Base-by-base conservation (phyloP, 2,888 invertebrate genomes). In the Drosophila lacicola region DNA sequence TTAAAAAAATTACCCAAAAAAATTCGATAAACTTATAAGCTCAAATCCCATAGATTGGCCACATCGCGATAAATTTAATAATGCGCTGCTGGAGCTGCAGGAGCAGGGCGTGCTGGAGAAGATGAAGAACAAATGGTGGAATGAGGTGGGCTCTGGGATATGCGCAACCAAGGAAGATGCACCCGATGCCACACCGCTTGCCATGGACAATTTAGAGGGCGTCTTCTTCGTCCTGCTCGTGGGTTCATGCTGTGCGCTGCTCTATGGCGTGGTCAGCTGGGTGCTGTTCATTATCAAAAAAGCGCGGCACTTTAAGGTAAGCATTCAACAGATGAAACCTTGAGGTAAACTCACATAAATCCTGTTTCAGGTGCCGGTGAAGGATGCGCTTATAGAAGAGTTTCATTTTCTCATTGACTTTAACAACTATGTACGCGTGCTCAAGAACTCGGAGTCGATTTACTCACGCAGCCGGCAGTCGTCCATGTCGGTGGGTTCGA, bases 41-140 rank as follows among this genome's bases (percentile, higher is more conserved):
- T 14, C 13, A 29, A 10, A 0, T 33, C 5, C 70, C 70, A 0
- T 17, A 93, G 93, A 92, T 78, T 92, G 90, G 88, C 89, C 90
- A 3, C 97, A 96, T 92, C 94, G 96, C 39, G 95, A 96, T 87
- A 94, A 94, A 60, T 93, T 98, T 63, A 97, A 96, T 89, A 94
- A 96, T 79, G 97, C 96, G 45, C 94, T 98, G 70, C 93, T 98
- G 70, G 95, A 95, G 88, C 93, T 98, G 50, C 98, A 98, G 93
- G 98, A 98, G 93, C 94, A 94, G 46, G 97, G 97, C 37, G 94
- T 94, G 65, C 93, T 98, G 70, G 95, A 95, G 14, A 94, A 94
- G 80, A 93, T 98, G 93, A 97, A 97, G 92, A 95, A 95, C 73
- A 96, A 95, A 91, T 98, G 98, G 98, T 98, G 98, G 98, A 96